These are phyloP conservation scores for Camponotus pennsylvanicus DNA, from an alignment of 1,140 invertebrate species.

Conservation along the genomic window DNA sequence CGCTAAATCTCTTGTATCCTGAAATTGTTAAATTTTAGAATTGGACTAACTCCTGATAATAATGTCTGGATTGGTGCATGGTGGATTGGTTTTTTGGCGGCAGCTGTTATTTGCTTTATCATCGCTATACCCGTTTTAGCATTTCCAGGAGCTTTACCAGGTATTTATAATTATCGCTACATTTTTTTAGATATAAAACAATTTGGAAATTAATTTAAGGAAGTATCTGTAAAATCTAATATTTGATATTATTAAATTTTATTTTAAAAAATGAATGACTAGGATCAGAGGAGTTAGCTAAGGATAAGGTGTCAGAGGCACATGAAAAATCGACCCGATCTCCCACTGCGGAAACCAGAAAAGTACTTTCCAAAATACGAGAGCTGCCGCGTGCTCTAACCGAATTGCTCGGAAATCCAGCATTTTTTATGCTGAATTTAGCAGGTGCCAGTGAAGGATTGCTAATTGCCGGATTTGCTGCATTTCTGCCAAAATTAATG, in stretches of 20 bases:
- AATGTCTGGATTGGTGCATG: slow-evolving; percentile 95
- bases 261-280: slow-evolving; percentile 5
- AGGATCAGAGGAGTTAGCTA: slow-evolving; percentile 89
- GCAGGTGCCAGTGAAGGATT: slow-evolving; percentile 93
- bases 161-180: slow-evolving; percentile 78
- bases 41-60: slow-evolving; percentile 90
- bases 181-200: not conserved
- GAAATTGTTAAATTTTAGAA: slow-evolving; percentile 81
- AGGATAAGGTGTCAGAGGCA: slow-evolving; percentile 90
- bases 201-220: not conserved
- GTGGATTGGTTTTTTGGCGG: slow-evolving; percentile 94
- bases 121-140: slow-evolving; percentile 91
- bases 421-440: slow-evolving; percentile 93
- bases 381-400: slow-evolving; percentile 90
- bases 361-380: slow-evolving; percentile 88
- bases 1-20: not conserved
- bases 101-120: slow-evolving; percentile 89
- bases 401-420: slow-evolving; percentile 91
- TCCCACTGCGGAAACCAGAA: slow-evolving; percentile 78
- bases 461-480: slow-evolving; percentile 92
- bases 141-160: slow-evolving; percentile 91
- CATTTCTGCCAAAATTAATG: slow-evolving; percentile 94
- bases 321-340: slow-evolving; percentile 83
- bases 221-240: not conserved
- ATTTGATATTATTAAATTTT: not conserved